Base-by-base conservation (phyloP, 2,797 vertebrate genomes). In the Catharus ustulatus region DNA sequence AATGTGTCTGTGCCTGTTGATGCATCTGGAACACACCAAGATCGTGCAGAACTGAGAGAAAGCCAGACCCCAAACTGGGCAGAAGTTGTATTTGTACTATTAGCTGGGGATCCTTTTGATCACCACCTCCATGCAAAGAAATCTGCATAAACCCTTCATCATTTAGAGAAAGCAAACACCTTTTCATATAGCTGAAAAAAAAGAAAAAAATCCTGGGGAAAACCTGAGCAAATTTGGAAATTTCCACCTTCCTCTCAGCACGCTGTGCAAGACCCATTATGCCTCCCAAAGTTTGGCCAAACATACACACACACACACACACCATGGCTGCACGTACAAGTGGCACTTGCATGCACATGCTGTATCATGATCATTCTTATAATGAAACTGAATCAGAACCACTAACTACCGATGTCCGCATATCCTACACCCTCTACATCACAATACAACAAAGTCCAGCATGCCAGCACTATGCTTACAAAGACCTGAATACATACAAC, bases 261-360 rank as follows among this genome's bases (percentile, higher is more conserved):
- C 6, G 9, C 48, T 86, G 43, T 32, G 6, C 36, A 75, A 75
- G 46, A 81, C 7, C 4, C 18, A 14, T 13, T 29, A 7, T 1
- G 27, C 16, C 22, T 71, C 69, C 43, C 24, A 22, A 75, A 89
- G 14, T 4, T 29, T 0, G 0, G 43, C 23, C 36, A 52, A 58
- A 78, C 29, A 49, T 1, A 58, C 1, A 58, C 1, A 45, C 8
- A 9, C 1, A 45, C 8, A 9, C n/a, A 24, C 7, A 3, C 13
- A 20, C 0, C 22, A n/a, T 1, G 19, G 57, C 45, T 6, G 4
- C 16, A 34, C 1, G 4, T 23, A 24, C 3, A 13, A 87, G 40
- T 3, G 36, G 42, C 42, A 64, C 29, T 20, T 2, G n/a, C 26
- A 18, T 2, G 12, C 17, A 26, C 13, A 30, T 2, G 40, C 24